Evolutionary conservation across 2,888 invertebrate species (phyloP).

Genomic region (Odontomyia ornata): DNA sequence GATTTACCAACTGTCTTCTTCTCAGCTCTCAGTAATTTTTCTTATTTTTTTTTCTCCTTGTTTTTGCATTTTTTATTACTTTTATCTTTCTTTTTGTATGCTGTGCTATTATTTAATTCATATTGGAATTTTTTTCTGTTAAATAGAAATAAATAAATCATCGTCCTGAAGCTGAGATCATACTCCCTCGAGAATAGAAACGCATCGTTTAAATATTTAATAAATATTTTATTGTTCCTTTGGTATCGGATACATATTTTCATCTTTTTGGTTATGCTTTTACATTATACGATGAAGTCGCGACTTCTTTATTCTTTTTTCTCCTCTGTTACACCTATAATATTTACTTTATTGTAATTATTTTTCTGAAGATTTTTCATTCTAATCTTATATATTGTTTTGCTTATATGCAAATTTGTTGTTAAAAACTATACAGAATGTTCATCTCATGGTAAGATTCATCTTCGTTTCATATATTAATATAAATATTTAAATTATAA

Average conservation of each 20-base stretch:
- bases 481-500: slow-evolving; percentile 31
- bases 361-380: neutral
- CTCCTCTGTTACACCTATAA: neutral
- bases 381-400: neutral
- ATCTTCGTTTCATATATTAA: neutral
- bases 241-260: slow-evolving; percentile 26
- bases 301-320: neutral
- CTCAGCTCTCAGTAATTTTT: no score
- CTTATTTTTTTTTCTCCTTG: no score
- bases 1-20: no score
- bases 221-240: slow-evolving; percentile 40
- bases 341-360: neutral
- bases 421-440: neutral
- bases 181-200: no score
- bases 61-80: no score
- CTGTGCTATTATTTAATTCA: no score
- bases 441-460: neutral
- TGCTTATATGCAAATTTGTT: neutral
- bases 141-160: no score
- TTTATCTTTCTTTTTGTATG: no score
- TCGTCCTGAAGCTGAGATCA: no score
- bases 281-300: slow-evolving; percentile 27
- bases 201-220: slow-evolving; percentile 23
- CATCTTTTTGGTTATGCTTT: slow-evolving; percentile 23
- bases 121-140: no score